These are phyloP conservation scores for Falcunculus frontatus DNA, from an alignment of 2,113 vertebrate genomes.

Conservation along the genomic window DNA sequence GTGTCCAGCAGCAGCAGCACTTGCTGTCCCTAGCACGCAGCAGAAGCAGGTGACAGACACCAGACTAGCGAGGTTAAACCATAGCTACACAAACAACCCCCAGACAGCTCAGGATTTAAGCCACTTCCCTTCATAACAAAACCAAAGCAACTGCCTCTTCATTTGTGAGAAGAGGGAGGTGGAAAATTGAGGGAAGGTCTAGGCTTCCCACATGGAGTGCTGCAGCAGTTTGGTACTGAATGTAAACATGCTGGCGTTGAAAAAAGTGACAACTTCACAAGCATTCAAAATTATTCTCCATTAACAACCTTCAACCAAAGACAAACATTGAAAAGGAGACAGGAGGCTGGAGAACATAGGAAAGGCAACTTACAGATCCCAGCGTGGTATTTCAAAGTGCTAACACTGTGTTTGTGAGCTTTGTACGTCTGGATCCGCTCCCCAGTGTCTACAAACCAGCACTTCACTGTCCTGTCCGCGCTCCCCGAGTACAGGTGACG, in stretches of 20 bases:
- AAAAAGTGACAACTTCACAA: neutral
- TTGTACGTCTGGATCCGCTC: constrained; percentile 73
- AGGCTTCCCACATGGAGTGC: neutral
- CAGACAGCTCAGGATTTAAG: neutral
- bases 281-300: neutral
- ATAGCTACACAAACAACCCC: neutral
- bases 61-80: neutral
- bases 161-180: neutral
- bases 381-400: constrained; percentile 76
- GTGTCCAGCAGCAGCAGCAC: neutral
- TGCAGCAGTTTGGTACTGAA: neutral
- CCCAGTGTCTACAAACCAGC: constrained; percentile 76
- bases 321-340: neutral
- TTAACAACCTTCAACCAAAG: neutral
- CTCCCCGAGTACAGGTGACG: constrained; percentile 77
- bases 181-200: neutral
- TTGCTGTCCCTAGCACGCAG: neutral
- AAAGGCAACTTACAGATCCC: constrained; percentile 77
- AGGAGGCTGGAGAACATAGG: neutral
- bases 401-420: constrained; percentile 77
- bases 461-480: constrained; percentile 75
- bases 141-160: neutral
- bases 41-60: neutral
- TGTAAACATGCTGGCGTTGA: neutral
- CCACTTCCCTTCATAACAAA: neutral